A percentile compares a stretch with the other conserved stretches of the same genome.
These are phyloP conservation scores for Mesitornis unicolor DNA, from an alignment of 2,113 vertebrate species.

Conservation along the genomic window DNA sequence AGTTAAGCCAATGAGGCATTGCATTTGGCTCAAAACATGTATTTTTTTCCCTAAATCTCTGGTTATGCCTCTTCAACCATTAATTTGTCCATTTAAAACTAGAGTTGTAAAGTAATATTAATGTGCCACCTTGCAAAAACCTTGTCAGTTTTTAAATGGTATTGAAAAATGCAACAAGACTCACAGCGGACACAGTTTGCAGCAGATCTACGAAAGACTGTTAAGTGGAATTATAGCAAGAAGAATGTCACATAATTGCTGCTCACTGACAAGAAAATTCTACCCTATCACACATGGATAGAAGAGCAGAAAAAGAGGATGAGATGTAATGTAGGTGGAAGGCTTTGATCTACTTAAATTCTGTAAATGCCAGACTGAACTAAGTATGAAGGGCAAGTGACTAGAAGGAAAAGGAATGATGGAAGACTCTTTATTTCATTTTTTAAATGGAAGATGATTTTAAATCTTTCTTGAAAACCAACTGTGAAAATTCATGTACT, in stretches of 20 bases:
- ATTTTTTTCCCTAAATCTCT: not conserved
- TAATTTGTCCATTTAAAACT: not conserved
- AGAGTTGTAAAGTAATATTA: not conserved
- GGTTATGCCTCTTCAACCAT: not conserved
- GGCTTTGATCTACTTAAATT: conserved; percentile 15
- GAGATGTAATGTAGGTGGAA: conserved; percentile 28
- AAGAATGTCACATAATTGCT: not conserved
- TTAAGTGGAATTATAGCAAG: not conserved
- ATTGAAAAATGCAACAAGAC: not conserved
- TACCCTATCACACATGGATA: not conserved
- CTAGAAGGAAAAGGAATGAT: not conserved
- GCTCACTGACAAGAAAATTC: conserved; percentile 51
- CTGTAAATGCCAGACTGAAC: not conserved
- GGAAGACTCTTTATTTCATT: not conserved
- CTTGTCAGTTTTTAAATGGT: not conserved
- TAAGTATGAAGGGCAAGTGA: not conserved
- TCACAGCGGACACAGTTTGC: not conserved
- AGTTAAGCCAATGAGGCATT: not conserved
- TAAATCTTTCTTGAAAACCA: not conserved
- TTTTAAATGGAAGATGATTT: not conserved
- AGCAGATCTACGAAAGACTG: not conserved
- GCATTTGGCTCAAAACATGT: not conserved
- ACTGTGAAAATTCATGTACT: not conserved
- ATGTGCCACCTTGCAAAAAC: not conserved
- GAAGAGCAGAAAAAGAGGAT: conserved; percentile 8